Base-by-base conservation (phyloP, 2,888 invertebrate genomes). In the Bombylius major region DNA sequence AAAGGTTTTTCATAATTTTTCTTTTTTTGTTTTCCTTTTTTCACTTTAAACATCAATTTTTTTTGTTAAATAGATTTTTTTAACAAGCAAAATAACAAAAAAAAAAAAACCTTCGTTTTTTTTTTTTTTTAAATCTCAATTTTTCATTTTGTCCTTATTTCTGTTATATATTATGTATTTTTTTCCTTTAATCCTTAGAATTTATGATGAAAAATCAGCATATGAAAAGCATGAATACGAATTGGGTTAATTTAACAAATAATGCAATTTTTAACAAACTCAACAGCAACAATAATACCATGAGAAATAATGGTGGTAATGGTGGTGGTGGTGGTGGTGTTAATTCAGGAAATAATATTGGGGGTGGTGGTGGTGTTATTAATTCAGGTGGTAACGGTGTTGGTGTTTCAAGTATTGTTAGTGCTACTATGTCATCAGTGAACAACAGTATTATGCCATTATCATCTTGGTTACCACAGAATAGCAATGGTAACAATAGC, bases 1-100 rank as follows among this genome's bases (percentile, higher is more conserved):
- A 75, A 76, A 65, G 77, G 77, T 57, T 75, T 54, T 23, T 23
- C 23, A 23, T 23, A 23, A 23, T 23, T 23, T 23, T 23, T 23
- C 3, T 1, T 23, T 23, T 23, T 23, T 23, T 23, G 23, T 23
- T 23, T 23, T 23, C 32, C 3, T 23, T 1, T 3, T 23, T 23
- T 23, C 23, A 23, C 3, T 23, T 23, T 23, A 23, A 23, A 23
- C 23, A 23, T 23, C 23, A 23, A 23, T 2, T 23, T 23, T n/a
- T 23, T 23, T 23, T 23, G 23, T 23, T 23, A 23, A 23, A 23
- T 23, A 23, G 3, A 23, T 23, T 23, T 23, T 23, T 23, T 23
- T 23, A 23, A 23, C 23, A 23, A 23, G 23, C 23, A 23, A 23
- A 23, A 23, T 23, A 23, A 23, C 23, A 23, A 23, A 23, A 23